A percentile compares a stretch with the other conserved stretches of the same genome.
Conservation (phyloP, 2,797 vertebrate genomes). For the Dipus sagitta region DNA sequence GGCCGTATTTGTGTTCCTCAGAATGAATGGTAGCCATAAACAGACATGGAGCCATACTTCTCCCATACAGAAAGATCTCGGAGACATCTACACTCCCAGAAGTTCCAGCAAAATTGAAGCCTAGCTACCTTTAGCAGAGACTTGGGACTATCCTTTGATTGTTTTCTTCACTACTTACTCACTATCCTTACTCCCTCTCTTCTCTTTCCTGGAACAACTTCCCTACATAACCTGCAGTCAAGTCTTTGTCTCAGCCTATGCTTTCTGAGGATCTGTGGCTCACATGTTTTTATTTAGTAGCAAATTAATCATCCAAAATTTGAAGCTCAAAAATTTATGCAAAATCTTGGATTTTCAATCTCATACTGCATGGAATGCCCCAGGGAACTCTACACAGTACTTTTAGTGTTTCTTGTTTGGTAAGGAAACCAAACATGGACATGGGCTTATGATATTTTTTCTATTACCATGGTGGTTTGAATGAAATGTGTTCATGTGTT, state of each 20-base stretch:
- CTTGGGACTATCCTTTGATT: background rate
- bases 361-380: background rate
- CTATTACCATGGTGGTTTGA: background rate
- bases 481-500: too few species aligned
- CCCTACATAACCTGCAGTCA: background rate
- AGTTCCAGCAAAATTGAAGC: background rate
- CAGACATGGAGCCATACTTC: background rate
- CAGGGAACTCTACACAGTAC: background rate
- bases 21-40: background rate
- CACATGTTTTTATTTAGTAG: background rate
- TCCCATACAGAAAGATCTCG: conserved; percentile 6
- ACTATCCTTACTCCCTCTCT: background rate
- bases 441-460: background rate
- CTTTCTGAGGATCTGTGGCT: background rate
- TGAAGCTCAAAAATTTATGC: conserved; percentile 27
- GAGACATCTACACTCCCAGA: background rate
- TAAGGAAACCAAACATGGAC: background rate
- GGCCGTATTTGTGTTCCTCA: background rate
- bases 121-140: background rate
- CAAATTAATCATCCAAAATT: background rate
- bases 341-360: conserved; percentile 33
- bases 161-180: background rate
- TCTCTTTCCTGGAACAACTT: background rate
- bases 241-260: background rate
- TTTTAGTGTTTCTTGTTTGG: conserved; percentile 7